Base-by-base conservation (phyloP, 1,140 invertebrate genomes). In the Daktulosphaira vitifoliae region DNA sequence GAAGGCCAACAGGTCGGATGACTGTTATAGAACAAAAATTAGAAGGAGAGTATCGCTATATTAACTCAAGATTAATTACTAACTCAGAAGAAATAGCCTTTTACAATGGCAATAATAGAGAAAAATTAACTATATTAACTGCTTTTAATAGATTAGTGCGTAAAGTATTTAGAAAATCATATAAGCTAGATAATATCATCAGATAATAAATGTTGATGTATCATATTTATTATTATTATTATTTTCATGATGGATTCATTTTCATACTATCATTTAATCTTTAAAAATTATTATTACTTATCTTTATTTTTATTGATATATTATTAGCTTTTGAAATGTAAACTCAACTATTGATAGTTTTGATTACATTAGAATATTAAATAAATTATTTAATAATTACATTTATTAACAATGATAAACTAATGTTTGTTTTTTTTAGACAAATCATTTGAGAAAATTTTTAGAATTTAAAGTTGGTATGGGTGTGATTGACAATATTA, bases 1-100 rank as follows among this genome's bases (percentile, higher is more conserved):
- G 94, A 67, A 82, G 84, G 72, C 93, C 95, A 1, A 88, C 92
- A 67, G 91, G 87, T 69, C 77, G 82, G 46, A 81, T 98, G 77
- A 98, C 95, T 0, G 89, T 95, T 0, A 83, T 84, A 69, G 96
- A 99, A 74, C 96, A 98, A 77, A 90, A 92, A 75, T 76, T 98
- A 9, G 96, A 99, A 79, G 96, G 96, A 67, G 95, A 99, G 81
- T 96, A 94, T 76, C 83, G 96, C 73, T 96, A 92, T 73, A 92
- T 98, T 20, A 96, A 98, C 76, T 93, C 93, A 7, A 80, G 96
- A 26, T 77, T 99, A 4, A 98, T 98, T 46, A 94, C 92, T 0
- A 97, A 98, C 76, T 92, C 93, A 18, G 96, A 99, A 78, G 96
- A 99, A 78, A 84, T 98, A 67, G 95, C 96, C 2, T 99, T 98